These are phyloP conservation scores for Callocephalon fimbriatum DNA, from an alignment of 2,113 vertebrate genomes.

Conservation along the genomic window DNA sequence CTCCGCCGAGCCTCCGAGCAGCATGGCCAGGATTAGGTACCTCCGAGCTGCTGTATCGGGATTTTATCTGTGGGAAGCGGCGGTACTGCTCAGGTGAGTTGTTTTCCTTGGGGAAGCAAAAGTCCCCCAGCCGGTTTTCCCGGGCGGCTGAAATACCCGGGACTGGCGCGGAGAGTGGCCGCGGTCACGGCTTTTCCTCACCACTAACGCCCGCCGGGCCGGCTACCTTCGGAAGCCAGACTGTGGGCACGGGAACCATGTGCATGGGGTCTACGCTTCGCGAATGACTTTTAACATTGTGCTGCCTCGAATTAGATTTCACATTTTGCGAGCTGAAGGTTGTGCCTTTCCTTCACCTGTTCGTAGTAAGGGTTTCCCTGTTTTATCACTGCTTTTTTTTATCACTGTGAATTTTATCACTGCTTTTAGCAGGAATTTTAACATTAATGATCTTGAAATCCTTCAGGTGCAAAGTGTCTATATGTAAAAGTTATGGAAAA, in stretches of 20 bases:
- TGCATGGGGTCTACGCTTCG: not conserved
- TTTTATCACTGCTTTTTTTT: not conserved
- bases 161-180: not conserved
- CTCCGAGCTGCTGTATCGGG: slow-evolving; percentile 79
- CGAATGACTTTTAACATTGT: not conserved
- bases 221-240: not conserved
- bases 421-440: not conserved
- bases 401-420: not conserved
- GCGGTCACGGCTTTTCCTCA: not conserved
- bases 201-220: not conserved
- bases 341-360: not conserved
- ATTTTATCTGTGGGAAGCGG: slow-evolving; percentile 83
- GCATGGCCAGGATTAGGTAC: slow-evolving; percentile 73
- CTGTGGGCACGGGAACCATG: not conserved
- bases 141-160: not conserved
- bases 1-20: slow-evolving; percentile 1
- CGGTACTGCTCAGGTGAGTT: slow-evolving; percentile 81
- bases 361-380: not conserved
- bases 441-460: not conserved
- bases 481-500: not conserved
- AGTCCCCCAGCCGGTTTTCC: too few species aligned
- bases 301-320: rapidly evolving
- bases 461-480: not conserved
- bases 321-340: not conserved
- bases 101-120: not conserved